phyloP scores from a whole-genome alignment of 2,113 vertebrate species.

The Rhabdornis inornatus region DNA sequence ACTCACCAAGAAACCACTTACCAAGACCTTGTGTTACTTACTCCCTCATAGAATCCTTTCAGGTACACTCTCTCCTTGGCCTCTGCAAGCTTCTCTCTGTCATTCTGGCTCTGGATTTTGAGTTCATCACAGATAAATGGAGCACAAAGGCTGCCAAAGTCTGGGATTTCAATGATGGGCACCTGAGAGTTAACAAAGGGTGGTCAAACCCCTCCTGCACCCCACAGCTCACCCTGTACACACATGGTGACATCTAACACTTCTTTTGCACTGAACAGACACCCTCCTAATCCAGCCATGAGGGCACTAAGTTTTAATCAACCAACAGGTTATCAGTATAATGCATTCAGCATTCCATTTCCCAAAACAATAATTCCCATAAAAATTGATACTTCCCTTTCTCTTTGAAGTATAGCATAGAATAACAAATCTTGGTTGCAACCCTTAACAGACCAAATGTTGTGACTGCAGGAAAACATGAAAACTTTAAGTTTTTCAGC shows the following conservation, averaged over 20 bases:
- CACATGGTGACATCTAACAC: too few species aligned
- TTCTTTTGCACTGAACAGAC: rapidly evolving
- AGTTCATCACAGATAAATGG: slow-evolving; percentile 87
- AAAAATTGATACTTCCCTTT: background rate
- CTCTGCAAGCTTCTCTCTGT: slow-evolving; percentile 91
- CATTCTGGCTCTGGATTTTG: slow-evolving; percentile 98
- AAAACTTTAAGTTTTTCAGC: background rate
- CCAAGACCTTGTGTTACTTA: slow-evolving; percentile 70
- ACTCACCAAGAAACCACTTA: background rate
- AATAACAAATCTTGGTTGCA: background rate
- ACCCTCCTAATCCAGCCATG: background rate
- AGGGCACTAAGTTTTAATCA: background rate
- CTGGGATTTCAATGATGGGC: slow-evolving; percentile 92
- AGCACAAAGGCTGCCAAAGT: slow-evolving; percentile 90
- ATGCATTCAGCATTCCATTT: background rate
- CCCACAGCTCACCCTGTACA: too few species aligned
- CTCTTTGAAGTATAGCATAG: background rate
- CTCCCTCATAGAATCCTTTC: slow-evolving; percentile 96
- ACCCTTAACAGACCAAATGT: background rate
- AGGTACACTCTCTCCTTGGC: slow-evolving; percentile 94
- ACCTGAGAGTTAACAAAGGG: slow-evolving; percentile 72
- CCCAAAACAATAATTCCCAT: background rate
- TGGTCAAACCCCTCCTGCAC: background rate
- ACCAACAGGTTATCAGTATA: background rate
- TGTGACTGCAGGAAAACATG: background rate